Base-by-base conservation (phyloP, 2,113 vertebrate genomes). In the Zosterops borbonicus region DNA sequence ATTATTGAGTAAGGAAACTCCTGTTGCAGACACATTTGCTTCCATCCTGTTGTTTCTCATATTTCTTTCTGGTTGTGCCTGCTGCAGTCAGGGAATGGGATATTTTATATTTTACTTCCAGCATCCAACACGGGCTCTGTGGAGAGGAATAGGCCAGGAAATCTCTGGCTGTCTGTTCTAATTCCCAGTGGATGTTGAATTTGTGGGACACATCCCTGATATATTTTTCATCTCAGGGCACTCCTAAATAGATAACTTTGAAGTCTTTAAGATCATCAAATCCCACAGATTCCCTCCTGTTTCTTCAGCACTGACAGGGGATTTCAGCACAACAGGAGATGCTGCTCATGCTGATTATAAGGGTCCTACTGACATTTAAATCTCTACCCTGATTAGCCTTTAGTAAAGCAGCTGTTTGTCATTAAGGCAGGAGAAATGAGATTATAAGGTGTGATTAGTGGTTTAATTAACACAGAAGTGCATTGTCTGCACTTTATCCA, bases 331-430 rank as follows among this genome's bases (percentile, higher is more conserved):
- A 27, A 9, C 58, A 24, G 87, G 74, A 75, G 67, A 8, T 14
- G 31, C 37, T 64, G 53, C 63, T 83, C 31, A 5, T 31, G 20
- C 59, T 92, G 76, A 89, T 94, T 74, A 20, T 5, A 69, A 56
- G 50, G 67, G 28, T 69, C 55, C 37, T 60, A 11, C 46, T 94
- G 80, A 65, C 68, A 83, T 89, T 86, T 92, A 39, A 73, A 69
- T 31, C 63, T 58, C 41, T 46, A 0, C 49, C 56, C 76, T 83
- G 71, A 89, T 92, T 56, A 90, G 80, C 49, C 49, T 9, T 80
- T 69, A n/a, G 49, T n/a, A 64, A 49, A 90, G 65, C 63, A 52
- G 42, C 71, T 80, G 63, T 62, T 93, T 83, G 16, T 59, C 89
- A 49, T 88, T 79, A 49, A 35, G 58, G 63, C 63, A 69, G n/a